These are phyloP conservation scores for Gadopsis bispinosus DNA, from an alignment of 2,797 vertebrate species.

Conservation along the genomic window DNA sequence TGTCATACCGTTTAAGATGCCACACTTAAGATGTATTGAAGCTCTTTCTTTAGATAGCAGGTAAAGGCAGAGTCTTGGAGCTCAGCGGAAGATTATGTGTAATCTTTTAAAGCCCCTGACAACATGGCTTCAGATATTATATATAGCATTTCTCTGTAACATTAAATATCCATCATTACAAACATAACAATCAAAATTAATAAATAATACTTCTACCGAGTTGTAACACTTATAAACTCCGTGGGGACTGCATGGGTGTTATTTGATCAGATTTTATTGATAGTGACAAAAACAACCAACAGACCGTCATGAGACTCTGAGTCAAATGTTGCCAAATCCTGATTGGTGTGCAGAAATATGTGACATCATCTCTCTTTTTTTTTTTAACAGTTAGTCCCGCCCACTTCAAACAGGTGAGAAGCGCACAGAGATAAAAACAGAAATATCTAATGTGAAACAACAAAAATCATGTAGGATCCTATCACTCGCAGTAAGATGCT, in stretches of 20 bases:
- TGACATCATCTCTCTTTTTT: background rate
- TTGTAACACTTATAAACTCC: background rate
- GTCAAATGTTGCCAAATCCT: background rate
- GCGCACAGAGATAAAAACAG: background rate
- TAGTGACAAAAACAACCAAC: background rate
- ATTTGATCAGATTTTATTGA: background rate
- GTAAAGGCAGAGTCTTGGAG: background rate
- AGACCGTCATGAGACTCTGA: background rate
- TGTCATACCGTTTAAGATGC: background rate
- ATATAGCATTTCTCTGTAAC: background rate
- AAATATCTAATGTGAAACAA: background rate
- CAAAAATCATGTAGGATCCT: no score
- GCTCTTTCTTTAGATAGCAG: background rate
- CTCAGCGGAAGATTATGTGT: background rate
- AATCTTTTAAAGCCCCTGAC: background rate
- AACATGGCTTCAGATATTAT: background rate
- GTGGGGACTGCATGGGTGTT: background rate
- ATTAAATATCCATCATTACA: background rate
- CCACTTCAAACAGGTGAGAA: background rate
- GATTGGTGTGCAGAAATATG: background rate
- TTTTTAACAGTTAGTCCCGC: background rate
- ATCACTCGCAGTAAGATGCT: background rate
- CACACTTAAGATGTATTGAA: background rate
- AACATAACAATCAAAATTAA: background rate
- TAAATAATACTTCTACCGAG: background rate